Evolutionary conservation across 1,140 invertebrate species (phyloP).

Genomic region (Pseudachorutes palmiensis): DNA sequence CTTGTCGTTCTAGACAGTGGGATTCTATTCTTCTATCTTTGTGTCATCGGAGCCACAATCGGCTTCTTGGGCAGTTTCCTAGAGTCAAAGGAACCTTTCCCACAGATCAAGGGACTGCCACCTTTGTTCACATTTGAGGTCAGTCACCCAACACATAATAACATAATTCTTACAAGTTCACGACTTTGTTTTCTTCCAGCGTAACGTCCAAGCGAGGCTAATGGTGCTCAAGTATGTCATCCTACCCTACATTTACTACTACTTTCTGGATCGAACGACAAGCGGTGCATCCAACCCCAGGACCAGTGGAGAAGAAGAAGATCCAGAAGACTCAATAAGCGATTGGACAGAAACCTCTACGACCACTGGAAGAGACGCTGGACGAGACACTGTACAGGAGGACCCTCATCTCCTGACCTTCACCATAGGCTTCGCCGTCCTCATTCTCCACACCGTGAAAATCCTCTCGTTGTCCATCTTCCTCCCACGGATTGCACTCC

Average conservation of each 20-base stretch:
- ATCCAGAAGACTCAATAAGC: no score
- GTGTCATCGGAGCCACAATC: not conserved
- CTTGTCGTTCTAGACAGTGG: not conserved
- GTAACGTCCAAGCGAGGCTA: not conserved
- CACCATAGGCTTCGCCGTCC: not conserved
- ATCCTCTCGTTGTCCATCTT: not conserved
- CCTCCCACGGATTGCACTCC: not conserved
- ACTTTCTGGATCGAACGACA: not conserved
- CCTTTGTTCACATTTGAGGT: not conserved
- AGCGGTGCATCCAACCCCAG: no score
- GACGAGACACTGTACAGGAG: not conserved
- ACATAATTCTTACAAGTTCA: not conserved
- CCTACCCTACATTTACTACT: not conserved
- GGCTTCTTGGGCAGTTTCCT: not conserved
- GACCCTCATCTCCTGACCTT: not conserved
- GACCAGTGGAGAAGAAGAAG: no score
- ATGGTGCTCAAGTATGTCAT: not conserved
- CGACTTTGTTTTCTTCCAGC: not conserved
- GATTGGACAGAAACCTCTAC: not conserved
- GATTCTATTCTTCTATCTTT: not conserved
- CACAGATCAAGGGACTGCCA: not conserved
- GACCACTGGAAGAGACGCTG: not conserved
- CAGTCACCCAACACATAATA: no score
- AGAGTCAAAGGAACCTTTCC: not conserved
- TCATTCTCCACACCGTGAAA: not conserved